phyloP scores from a whole-genome alignment of 2,113 vertebrate species.

The Cyphomyrus discorhynchus region DNA sequence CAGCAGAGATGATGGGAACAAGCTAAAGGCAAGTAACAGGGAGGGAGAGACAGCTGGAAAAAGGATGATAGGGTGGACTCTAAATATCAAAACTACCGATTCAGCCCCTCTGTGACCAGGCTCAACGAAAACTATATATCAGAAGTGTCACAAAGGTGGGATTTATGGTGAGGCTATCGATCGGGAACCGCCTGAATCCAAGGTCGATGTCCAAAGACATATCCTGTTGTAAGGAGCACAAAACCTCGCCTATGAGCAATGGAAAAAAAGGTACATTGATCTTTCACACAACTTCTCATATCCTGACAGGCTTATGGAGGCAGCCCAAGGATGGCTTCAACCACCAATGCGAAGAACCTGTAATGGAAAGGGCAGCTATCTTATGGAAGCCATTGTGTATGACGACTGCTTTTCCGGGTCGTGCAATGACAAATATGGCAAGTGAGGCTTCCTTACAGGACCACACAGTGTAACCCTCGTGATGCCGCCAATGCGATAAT shows the following conservation, averaged over 20 bases:
- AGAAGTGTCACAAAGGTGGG: neutral
- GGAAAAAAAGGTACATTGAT: neutral
- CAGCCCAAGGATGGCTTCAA: neutral
- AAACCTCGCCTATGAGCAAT: neutral
- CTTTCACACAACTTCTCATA: neutral
- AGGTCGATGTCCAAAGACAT: neutral
- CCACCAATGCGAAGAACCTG: neutral
- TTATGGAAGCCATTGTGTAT: neutral
- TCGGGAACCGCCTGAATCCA: neutral
- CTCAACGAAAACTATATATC: neutral
- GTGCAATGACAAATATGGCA: neutral
- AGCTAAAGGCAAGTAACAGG: neutral
- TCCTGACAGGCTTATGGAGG: neutral
- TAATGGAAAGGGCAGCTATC: neutral
- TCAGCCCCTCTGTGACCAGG: neutral
- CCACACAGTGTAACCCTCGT: neutral
- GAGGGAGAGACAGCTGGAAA: neutral
- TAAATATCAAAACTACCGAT: neutral
- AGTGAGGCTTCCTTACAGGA: neutral
- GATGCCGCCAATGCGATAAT: neutral
- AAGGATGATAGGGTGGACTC: neutral
- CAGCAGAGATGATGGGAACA: neutral
- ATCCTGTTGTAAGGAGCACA: neutral
- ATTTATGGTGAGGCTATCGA: neutral
- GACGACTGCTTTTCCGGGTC: neutral